phyloP scores from a whole-genome alignment of 2,113 vertebrate species.

The Eubucco bourcierii region DNA sequence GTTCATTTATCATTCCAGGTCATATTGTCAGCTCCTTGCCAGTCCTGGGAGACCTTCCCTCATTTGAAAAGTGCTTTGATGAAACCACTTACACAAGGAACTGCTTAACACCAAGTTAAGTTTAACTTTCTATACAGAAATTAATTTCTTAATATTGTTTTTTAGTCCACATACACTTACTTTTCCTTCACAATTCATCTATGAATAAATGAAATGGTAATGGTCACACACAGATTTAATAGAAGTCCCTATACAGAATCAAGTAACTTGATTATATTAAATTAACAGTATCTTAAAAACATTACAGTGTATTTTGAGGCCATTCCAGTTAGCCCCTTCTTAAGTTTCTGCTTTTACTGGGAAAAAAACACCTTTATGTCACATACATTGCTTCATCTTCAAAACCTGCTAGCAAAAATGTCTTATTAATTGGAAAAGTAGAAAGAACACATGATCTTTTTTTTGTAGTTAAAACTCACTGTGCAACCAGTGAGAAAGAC shows the following conservation, averaged over 20 bases:
- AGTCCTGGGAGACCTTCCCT: neutral
- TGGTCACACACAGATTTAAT: neutral
- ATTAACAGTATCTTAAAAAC: neutral
- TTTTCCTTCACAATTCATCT: neutral
- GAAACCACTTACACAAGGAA: neutral
- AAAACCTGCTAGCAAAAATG: neutral
- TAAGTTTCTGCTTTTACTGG: neutral
- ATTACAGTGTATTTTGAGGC: neutral
- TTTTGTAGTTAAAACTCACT: neutral
- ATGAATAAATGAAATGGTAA: neutral
- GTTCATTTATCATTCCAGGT: neutral
- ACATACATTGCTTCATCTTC: neutral
- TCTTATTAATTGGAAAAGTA: neutral
- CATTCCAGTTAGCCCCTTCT: neutral
- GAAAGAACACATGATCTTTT: neutral
- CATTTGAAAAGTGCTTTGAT: neutral
- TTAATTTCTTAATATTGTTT: neutral
- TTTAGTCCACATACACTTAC: neutral
- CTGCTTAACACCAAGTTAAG: neutral
- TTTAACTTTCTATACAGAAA: neutral
- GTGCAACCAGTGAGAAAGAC: neutral
- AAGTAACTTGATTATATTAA: neutral
- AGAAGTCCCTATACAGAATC: neutral
- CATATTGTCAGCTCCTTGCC: neutral
- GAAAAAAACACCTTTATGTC: neutral